These are phyloP conservation scores for Scarus forsteni DNA, from an alignment of 2,797 vertebrate genomes.

Conservation along the genomic window DNA sequence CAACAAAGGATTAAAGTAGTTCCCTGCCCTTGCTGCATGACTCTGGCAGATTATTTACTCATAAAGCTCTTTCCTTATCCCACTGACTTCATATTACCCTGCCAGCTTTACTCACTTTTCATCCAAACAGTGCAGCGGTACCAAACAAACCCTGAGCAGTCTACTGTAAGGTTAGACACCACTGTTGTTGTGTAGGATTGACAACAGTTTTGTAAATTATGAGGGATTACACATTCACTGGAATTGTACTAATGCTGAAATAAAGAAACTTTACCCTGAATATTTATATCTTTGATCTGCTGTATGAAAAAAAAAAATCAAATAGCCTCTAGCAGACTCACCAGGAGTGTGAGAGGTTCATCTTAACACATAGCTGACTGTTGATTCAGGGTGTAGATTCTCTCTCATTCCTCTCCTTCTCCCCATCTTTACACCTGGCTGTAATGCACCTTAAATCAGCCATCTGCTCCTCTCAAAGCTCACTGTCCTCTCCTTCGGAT, in stretches of 20 bases:
- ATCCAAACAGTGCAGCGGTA: neutral
- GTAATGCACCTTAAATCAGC: slow-evolving; percentile 34
- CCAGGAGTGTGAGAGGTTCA: neutral
- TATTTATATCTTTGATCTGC: neutral
- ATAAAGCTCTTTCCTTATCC: slow-evolving; percentile 40
- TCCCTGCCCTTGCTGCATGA: slow-evolving; percentile 8
- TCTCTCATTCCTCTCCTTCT: neutral
- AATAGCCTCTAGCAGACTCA: neutral
- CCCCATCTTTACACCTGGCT: slow-evolving; percentile 41
- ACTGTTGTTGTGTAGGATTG: no score
- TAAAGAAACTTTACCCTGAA: neutral
- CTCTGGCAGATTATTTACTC: slow-evolving; percentile 57
- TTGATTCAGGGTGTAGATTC: neutral
- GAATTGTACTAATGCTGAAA: neutral
- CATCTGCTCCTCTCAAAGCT: slow-evolving; percentile 43
- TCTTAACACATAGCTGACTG: slow-evolving; percentile 4
- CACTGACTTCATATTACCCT: slow-evolving; percentile 27
- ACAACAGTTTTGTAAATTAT: no score
- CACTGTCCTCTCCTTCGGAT: slow-evolving; percentile 29
- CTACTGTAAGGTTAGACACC: neutral
- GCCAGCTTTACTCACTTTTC: slow-evolving; percentile 10
- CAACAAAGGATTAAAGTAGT: slow-evolving; percentile 47
- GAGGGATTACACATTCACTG: no score
- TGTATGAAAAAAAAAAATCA: neutral
- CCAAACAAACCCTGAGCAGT: slow-evolving; percentile 3